phyloP scores from a whole-genome alignment of 2,113 vertebrate species.

The human (Homo sapiens) region GRCh38 chr6:67623501-67624000 shows the following conservation, averaged over 20 bases:
- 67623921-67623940: slow-evolving; percentile 54
- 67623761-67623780: slow-evolving; percentile 67
- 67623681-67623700: slow-evolving; percentile 57
- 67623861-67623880: slow-evolving; percentile 68
- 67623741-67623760: slow-evolving; percentile 44
- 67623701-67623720: slow-evolving; percentile 37
- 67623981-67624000: slow-evolving; percentile 68
- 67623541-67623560: not conserved
- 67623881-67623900: slow-evolving; percentile 74
- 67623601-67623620: not conserved
- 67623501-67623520: not conserved
- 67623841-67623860: slow-evolving; percentile 74
- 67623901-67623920: slow-evolving; percentile 66
- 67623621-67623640: slow-evolving; percentile 12
- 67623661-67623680: not conserved
- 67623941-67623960: slow-evolving; percentile 53
- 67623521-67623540: not conserved
- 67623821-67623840: slow-evolving; percentile 30
- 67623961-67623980: slow-evolving; percentile 62
- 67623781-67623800: slow-evolving; percentile 66
- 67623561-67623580: not conserved
- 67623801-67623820: slow-evolving; percentile 73
- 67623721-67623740: slow-evolving; percentile 49
- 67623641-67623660: not conserved
- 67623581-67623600: not conserved